Evolutionary conservation across 2,888 invertebrate genomes (phyloP).

Genomic region (Choristoneura rosaceana): DNA sequence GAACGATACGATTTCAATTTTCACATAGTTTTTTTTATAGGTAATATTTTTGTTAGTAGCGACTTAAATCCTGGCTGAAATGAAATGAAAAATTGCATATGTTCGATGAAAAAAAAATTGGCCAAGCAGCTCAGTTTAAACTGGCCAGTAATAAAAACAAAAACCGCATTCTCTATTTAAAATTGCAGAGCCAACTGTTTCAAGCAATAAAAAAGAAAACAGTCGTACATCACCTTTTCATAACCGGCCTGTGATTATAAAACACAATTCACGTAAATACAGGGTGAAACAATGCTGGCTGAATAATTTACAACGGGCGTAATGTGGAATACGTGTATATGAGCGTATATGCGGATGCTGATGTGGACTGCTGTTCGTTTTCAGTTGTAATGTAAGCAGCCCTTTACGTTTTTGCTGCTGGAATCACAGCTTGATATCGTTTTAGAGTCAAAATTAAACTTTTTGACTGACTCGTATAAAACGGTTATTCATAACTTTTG

Average conservation of each 20-base stretch:
- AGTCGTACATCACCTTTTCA: constrained; percentile 15
- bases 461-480: no score
- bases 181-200: neutral
- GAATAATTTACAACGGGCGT: constrained; percentile 13
- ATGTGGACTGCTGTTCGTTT: neutral
- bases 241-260: constrained; percentile 25
- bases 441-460: neutral
- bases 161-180: neutral
- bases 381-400: neutral
- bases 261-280: constrained; percentile 12
- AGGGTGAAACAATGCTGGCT: neutral
- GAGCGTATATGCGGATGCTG: neutral
- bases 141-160: neutral
- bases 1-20: no score
- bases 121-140: no score
- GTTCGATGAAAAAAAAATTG: no score
- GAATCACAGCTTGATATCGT: neutral
- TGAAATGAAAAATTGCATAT: no score
- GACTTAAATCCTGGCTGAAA: no score
- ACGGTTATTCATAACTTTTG: no score
- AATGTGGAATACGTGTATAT: constrained; percentile 11
- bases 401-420: neutral
- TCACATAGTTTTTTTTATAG: no score
- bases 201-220: constrained; percentile 1
- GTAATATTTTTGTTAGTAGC: no score